Evolutionary conservation across 2,888 invertebrate species (phyloP).

Genomic region (Drosophila austrosaltans): DNA sequence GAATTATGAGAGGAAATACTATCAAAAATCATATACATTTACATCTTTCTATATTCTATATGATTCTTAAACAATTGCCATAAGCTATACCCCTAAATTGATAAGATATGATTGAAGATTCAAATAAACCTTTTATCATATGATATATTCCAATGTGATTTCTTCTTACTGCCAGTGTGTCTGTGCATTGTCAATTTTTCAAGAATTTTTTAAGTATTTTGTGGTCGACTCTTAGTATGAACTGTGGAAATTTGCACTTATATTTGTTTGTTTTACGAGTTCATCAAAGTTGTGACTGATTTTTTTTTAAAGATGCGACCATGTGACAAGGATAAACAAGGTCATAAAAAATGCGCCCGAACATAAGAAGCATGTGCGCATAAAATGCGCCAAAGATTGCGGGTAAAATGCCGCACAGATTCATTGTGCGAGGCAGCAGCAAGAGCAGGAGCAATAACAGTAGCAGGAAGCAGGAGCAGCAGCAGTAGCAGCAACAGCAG

Average conservation of each 20-base stretch:
- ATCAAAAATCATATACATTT: too few species aligned
- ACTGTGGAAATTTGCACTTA: slow-evolving; percentile 31
- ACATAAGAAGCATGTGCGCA: slow-evolving; percentile 41
- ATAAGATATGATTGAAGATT: too few species aligned
- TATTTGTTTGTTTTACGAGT: slow-evolving; percentile 65
- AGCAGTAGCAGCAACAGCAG: slow-evolving; percentile 38
- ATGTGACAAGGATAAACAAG: slow-evolving; percentile 78
- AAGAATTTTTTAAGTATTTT: slow-evolving; percentile 9
- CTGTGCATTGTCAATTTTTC: not conserved
- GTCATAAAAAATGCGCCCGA: slow-evolving; percentile 62
- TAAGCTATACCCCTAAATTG: too few species aligned
- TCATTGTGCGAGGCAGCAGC: slow-evolving; percentile 35
- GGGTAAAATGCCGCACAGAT: slow-evolving; percentile 53
- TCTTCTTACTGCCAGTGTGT: too few species aligned
- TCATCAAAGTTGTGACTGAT: slow-evolving; percentile 75
- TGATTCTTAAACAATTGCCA: too few species aligned
- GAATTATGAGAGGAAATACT: too few species aligned
- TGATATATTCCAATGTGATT: too few species aligned
- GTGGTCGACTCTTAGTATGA: slow-evolving; percentile 24
- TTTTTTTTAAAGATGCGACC: slow-evolving; percentile 56
- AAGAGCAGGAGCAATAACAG: slow-evolving; percentile 35
- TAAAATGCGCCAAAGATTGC: slow-evolving; percentile 60
- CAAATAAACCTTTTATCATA: too few species aligned
- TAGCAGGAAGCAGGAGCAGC: slow-evolving; percentile 22
- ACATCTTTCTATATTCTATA: too few species aligned